Percentiles rank a stretch among this genome's conserved stretches.
Evolutionary conservation across 2,113 vertebrate genomes (phyloP).

Genomic region (Pomatostomus ruficeps): DNA sequence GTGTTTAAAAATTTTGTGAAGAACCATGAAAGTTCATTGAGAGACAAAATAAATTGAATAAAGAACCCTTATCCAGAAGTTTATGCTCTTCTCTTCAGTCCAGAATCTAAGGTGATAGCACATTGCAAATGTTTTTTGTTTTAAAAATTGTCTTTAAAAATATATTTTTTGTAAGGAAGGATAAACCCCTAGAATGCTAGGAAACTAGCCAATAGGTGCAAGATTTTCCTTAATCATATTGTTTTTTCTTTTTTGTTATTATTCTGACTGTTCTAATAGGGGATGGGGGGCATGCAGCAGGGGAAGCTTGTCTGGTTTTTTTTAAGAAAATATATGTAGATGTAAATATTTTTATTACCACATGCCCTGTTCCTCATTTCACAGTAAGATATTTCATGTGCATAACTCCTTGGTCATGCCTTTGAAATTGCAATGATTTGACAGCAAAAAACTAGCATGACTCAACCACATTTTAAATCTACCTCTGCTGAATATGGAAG

Average conservation of each 20-base stretch:
- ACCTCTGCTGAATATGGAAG: neutral
- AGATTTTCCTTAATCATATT: neutral
- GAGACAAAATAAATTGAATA: neutral
- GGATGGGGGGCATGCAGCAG: accelerated
- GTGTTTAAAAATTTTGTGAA: neutral
- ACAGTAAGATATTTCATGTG: neutral
- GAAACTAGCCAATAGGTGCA: neutral
- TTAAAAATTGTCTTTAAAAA: neutral
- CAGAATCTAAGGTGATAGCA: neutral
- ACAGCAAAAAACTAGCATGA: neutral
- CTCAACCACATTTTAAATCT: neutral
- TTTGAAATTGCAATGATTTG: neutral
- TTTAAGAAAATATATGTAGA: neutral
- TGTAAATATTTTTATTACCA: neutral
- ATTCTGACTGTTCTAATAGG: neutral
- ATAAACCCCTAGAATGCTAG: neutral
- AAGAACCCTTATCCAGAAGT: neutral
- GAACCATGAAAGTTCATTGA: neutral
- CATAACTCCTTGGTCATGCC: neutral
- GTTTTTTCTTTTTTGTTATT: neutral
- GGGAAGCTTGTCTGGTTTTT: neutral
- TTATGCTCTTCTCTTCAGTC: neutral
- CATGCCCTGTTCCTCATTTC: neutral
- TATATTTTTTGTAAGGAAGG: neutral
- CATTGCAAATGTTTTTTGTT: neutral